phyloP scores from a whole-genome alignment of 2,797 vertebrate genomes.

The Thalassophryne amazonica region DNA sequence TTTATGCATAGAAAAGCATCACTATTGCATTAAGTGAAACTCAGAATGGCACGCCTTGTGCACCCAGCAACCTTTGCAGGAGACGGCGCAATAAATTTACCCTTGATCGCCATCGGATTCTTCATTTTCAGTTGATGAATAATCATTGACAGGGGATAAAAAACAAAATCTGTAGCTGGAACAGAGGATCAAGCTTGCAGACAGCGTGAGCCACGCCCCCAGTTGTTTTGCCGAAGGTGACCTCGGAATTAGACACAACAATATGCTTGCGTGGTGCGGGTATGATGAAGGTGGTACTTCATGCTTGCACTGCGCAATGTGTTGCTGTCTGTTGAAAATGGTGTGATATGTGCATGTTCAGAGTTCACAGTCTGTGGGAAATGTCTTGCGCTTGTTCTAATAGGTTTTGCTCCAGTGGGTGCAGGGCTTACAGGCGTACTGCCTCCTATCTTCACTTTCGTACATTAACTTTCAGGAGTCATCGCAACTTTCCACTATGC shows the following conservation, averaged over 20 bases:
- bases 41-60: slow-evolving; percentile 24
- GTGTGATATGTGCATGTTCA: slow-evolving; percentile 19
- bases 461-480: slow-evolving; percentile 46
- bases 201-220: slow-evolving; percentile 20
- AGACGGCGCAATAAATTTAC: slow-evolving; percentile 24
- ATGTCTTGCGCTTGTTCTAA: slow-evolving; percentile 65
- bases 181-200: slow-evolving; percentile 35
- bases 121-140: slow-evolving; percentile 27
- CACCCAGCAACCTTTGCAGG: slow-evolving; percentile 23
- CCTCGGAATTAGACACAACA: slow-evolving; percentile 53
- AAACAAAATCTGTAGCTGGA: slow-evolving; percentile 27
- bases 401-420: slow-evolving; percentile 66
- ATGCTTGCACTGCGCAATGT: slow-evolving; percentile 38
- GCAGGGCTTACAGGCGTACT: slow-evolving; percentile 63
- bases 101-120: slow-evolving; percentile 31
- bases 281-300: slow-evolving; percentile 66
- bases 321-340: slow-evolving; percentile 31
- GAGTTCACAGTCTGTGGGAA: slow-evolving; percentile 52
- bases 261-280: slow-evolving; percentile 43
- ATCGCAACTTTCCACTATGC: slow-evolving; percentile 47
- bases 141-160: slow-evolving; percentile 26
- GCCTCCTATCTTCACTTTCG: slow-evolving; percentile 28
- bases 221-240: slow-evolving; percentile 56
- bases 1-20: slow-evolving; percentile 21
- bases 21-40: slow-evolving; percentile 37